Conservation (phyloP, 1,140 invertebrate species). For the Drosophila ercepeae region DNA sequence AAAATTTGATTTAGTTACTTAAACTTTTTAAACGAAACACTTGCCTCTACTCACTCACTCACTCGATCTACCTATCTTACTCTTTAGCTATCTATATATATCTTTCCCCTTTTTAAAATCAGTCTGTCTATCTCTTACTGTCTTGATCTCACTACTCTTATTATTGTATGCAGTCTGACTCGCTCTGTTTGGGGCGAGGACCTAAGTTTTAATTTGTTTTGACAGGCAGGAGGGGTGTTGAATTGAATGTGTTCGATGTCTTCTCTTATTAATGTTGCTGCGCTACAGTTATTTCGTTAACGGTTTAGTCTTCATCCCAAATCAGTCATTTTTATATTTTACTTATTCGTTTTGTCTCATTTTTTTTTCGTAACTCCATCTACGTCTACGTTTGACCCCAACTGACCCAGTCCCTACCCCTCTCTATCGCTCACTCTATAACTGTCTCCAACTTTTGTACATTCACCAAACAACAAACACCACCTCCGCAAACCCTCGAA, state of each 20-base stretch:
- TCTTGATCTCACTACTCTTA: conserved; percentile 38
- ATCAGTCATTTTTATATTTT: conserved; percentile 21
- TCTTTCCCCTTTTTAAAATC: conserved; percentile 35
- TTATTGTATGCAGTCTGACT: conserved; percentile 25
- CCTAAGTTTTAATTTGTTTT: conserved; percentile 20
- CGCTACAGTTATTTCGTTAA: conserved; percentile 42
- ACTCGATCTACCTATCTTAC: conserved; percentile 35
- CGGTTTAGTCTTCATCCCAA: conserved; percentile 18
- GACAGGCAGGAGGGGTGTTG: conserved; percentile 82
- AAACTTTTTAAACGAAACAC: conserved; percentile 45
- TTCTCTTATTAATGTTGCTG: conserved; percentile 43
- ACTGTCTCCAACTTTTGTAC: conserved; percentile 33
- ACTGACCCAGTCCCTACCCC: conserved; percentile 11
- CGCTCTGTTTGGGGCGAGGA: conserved; percentile 18
- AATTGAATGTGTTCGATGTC: conserved; percentile 62
- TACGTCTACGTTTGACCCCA: conserved; percentile 30
- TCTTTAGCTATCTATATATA: conserved; percentile 29
- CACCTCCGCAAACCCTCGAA: conserved; percentile 15
- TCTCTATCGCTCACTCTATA: conserved; percentile 10
- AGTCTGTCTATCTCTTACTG: conserved; percentile 41
- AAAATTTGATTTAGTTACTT: conserved; percentile 64
- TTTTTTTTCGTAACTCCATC: conserved; percentile 47
- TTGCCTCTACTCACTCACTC: conserved; percentile 59
- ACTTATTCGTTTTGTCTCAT: conserved; percentile 42
- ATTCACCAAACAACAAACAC: conserved; percentile 36